phyloP scores from a whole-genome alignment of 2,797 vertebrate genomes.

The Sebastes aleutianus region DNA sequence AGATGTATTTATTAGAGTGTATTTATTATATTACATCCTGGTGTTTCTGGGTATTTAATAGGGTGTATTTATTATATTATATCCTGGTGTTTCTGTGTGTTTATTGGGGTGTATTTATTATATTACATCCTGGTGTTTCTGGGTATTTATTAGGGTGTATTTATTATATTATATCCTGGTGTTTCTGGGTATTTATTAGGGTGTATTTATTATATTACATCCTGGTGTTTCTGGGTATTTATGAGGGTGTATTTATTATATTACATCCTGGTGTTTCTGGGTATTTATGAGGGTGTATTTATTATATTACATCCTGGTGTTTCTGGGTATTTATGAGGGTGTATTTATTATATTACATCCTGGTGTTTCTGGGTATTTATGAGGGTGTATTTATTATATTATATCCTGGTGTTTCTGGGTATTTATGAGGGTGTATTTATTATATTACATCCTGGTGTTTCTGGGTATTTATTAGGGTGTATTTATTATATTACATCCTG shows the following conservation, averaged over 20 bases:
- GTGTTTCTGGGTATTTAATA: too few species aligned
- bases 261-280: neutral
- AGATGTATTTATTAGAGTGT: neutral
- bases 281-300: too few species aligned
- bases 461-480: too few species aligned
- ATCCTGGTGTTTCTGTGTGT: too few species aligned
- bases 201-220: neutral
- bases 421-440: fast-evolving
- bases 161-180: neutral
- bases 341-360: neutral
- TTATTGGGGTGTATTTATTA: too few species aligned
- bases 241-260: neutral
- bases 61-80: too few species aligned
- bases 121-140: too few species aligned
- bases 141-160: too few species aligned
- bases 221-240: neutral
- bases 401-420: neutral
- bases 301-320: too few species aligned
- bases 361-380: neutral
- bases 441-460: neutral
- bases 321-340: too few species aligned
- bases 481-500: neutral
- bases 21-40: neutral
- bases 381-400: neutral
- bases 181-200: too few species aligned